Evolutionary conservation across 2,113 vertebrate genomes (phyloP).

Genomic region (Leptobrachium ailaonicum): DNA sequence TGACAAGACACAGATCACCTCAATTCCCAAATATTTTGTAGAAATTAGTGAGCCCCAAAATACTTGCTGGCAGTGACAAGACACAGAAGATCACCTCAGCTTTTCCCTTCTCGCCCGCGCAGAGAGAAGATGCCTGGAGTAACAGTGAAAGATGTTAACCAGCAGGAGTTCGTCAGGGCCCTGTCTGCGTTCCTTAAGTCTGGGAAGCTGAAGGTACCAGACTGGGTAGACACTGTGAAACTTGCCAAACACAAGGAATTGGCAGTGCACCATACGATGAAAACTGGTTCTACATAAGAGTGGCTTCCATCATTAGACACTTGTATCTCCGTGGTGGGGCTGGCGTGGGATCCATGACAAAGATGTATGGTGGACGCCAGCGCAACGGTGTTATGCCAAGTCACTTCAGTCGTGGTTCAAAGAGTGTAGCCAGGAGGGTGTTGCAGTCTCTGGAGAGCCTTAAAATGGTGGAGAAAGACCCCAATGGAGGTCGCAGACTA

Average conservation of each 20-base stretch:
- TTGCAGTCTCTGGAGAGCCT: slow-evolving; percentile 88
- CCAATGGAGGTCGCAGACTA: slow-evolving; percentile 87
- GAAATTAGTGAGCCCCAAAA: too few species aligned
- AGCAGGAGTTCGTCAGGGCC: slow-evolving; percentile 92
- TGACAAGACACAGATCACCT: too few species aligned
- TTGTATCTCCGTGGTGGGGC: slow-evolving; percentile 87
- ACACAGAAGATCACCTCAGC: slow-evolving; percentile 74
- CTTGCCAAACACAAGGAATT: slow-evolving; percentile 90
- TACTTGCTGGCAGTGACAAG: too few species aligned
- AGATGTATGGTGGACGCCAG: slow-evolving; percentile 88
- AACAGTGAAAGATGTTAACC: slow-evolving; percentile 94
- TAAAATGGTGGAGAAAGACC: slow-evolving; percentile 93
- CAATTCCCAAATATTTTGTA: too few species aligned
- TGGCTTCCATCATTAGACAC: slow-evolving; percentile 87
- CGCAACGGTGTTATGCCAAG: slow-evolving; percentile 88
- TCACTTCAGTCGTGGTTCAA: slow-evolving; percentile 88
- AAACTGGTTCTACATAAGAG: slow-evolving; percentile 92
- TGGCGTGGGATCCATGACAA: slow-evolving; percentile 91
- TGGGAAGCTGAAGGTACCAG: slow-evolving; percentile 91
- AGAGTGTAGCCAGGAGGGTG: slow-evolving; percentile 86
- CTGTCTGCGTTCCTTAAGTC: slow-evolving; percentile 91
- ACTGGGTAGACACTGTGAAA: slow-evolving; percentile 93
- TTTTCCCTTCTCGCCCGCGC: slow-evolving; percentile 74
- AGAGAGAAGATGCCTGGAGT: slow-evolving; percentile 84
- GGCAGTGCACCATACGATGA: slow-evolving; percentile 87